A percentile compares a stretch with the other conserved stretches of the same genome.
Evolutionary conservation across 2,797 vertebrate genomes (phyloP).

Genomic region (Parauchenoglanis punctatus): DNA sequence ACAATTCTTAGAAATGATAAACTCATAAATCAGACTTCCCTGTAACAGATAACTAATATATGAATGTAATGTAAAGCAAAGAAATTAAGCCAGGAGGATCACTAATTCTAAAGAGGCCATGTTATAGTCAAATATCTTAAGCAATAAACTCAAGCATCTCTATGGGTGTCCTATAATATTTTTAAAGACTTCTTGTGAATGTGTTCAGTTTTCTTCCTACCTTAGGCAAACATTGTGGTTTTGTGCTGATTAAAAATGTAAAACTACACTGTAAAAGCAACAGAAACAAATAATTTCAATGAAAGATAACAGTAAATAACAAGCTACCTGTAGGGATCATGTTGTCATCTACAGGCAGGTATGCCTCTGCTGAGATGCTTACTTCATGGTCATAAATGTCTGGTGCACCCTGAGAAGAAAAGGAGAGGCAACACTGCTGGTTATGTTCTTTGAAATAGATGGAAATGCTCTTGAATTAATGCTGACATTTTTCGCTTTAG

Average conservation of each 20-base stretch:
- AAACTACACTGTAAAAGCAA: not conserved
- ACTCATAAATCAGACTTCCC: not conserved
- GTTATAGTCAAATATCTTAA: not conserved
- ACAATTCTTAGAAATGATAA: not conserved
- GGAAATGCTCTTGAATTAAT: not conserved
- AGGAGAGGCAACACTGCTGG: not conserved
- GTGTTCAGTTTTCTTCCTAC: not conserved
- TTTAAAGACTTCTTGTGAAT: not conserved
- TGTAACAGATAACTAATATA: not conserved
- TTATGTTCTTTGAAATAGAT: not conserved
- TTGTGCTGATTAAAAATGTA: not conserved
- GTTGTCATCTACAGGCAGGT: constrained; percentile 87
- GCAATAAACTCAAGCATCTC: not conserved
- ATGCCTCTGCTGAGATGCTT: constrained; percentile 84
- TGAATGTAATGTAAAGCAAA: not conserved
- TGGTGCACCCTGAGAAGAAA: constrained; percentile 73
- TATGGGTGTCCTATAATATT: not conserved
- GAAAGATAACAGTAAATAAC: not conserved
- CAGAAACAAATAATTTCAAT: not conserved
- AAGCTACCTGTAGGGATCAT: constrained; percentile 87
- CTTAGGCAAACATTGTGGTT: not conserved
- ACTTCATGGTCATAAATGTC: constrained; percentile 89
- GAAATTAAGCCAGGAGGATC: no score
- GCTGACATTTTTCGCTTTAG: not conserved
- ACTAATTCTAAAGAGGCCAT: constrained; percentile 1